A percentile compares a stretch with the other conserved stretches of the same genome.
Evolutionary conservation across 2,113 vertebrate species (phyloP).

Genomic region (Desmodus rotundus): DNA sequence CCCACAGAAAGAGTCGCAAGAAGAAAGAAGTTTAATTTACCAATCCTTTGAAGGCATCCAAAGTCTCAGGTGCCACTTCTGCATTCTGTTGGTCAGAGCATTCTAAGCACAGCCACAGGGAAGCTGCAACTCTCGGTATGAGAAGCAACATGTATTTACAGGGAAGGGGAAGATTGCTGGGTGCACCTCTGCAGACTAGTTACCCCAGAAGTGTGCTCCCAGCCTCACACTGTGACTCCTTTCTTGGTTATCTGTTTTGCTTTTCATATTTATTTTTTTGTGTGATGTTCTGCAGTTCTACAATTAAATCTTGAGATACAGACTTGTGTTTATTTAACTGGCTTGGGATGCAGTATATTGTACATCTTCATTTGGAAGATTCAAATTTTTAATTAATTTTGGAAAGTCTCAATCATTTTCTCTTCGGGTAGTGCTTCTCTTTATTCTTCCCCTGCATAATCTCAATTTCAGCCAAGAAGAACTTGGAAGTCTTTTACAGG

Average conservation of each 20-base stretch:
- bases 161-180: not conserved
- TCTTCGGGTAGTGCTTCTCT: not conserved
- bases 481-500: not conserved
- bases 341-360: not conserved
- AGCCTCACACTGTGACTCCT: not conserved
- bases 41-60: not conserved
- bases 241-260: not conserved
- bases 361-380: not conserved
- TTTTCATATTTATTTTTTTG: not conserved
- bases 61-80: not conserved
- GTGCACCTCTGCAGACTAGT: not conserved
- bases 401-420: not conserved
- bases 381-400: not conserved
- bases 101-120: not conserved
- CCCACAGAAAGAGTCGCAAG: not conserved
- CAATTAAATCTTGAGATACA: not conserved
- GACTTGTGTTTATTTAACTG: not conserved
- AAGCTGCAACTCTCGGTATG: not conserved
- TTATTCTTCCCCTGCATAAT: not conserved
- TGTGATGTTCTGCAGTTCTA: not conserved
- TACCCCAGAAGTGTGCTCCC: not conserved
- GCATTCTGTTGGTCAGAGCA: not conserved
- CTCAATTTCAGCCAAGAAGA: not conserved
- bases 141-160: not conserved
- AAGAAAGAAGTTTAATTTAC: not conserved